Base-by-base conservation (phyloP, 2,797 vertebrate species). In the Gephyroberyx darwinii region DNA sequence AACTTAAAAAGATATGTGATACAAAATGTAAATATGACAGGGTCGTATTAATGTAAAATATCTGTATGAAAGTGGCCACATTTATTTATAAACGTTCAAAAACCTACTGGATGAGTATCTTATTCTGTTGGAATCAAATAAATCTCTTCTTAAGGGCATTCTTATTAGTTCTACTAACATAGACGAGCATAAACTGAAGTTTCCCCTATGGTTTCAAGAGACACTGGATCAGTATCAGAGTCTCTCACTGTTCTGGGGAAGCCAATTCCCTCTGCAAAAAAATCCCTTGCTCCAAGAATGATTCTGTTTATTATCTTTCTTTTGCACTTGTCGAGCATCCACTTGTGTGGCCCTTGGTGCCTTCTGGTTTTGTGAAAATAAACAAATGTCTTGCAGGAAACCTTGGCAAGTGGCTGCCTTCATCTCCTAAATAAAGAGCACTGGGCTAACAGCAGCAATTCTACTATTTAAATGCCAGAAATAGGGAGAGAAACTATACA, bases 281-380 rank as follows among this genome's bases (percentile, higher is more conserved):
- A 78, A 72, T 61, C 59, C 69, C 31, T 61, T 5, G 43, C 51
- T 64, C 58, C 53, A 52, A 57, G 35, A 76, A 57, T 59, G 2
- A 31, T 47, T 43, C 48, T 76, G 56, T 90, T 84, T 78, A 72
- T 89, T 82, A 77, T 87, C 69, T 71, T 81, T 82, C 48, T 57
- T 52, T 65, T 78, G 72, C 73, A 66, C 82, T 79, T 84, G 80
- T 88, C 62, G 69, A 75, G 75, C 54, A 41, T 71, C 80, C 55
- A 78, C 84, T 84, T 80, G 83, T 85, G 86, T 84, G 84, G 80
- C 81, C 78, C 66, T 41, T 17, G 39, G 48, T 63, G 54, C 51
- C 56, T 71, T 76, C 63, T 57, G 45, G 48, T 67, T 80, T 64
- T n/a, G 20, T 81, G 77, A 77, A 89, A 87, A 84, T 78, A 88